Evolutionary conservation across 2,797 vertebrate genomes (phyloP).

Genomic region (Clarias laeviceps): DNA sequence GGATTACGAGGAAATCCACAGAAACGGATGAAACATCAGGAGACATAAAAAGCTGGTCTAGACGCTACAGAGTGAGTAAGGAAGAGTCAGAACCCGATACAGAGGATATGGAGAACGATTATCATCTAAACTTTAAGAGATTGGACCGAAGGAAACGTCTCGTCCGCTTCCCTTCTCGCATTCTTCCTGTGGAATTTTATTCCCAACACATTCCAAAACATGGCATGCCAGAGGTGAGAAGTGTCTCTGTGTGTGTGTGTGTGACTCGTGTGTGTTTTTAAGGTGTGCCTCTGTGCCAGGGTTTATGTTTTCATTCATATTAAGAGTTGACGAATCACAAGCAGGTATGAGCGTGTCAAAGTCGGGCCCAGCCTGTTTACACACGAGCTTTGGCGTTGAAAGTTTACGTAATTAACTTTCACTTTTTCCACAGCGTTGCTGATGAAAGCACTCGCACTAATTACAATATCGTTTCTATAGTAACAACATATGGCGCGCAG

Average conservation of each 20-base stretch:
- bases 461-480: not conserved
- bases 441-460: not conserved
- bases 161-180: constrained; percentile 27
- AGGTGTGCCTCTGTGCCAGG: constrained; percentile 43
- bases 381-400: not conserved
- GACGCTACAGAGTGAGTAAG: constrained; percentile 34
- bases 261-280: constrained; percentile 36
- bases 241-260: constrained; percentile 50
- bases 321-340: constrained; percentile 60
- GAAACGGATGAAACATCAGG: constrained; percentile 19
- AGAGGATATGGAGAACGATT: not conserved
- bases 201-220: constrained; percentile 35
- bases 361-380: constrained; percentile 40
- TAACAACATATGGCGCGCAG: not conserved
- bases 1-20: not conserved
- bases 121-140: constrained; percentile 29
- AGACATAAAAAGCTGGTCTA: constrained; percentile 43
- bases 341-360: constrained; percentile 67
- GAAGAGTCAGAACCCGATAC: not conserved
- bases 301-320: constrained; percentile 63
- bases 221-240: constrained; percentile 24
- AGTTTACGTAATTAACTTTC: not conserved
- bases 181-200: constrained; percentile 50
- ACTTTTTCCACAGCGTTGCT: not conserved
- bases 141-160: constrained; percentile 4